Percentiles rank a stretch among this genome's conserved stretches.
Conservation (phyloP, 2,797 vertebrate genomes). For the Danio kyathit region DNA sequence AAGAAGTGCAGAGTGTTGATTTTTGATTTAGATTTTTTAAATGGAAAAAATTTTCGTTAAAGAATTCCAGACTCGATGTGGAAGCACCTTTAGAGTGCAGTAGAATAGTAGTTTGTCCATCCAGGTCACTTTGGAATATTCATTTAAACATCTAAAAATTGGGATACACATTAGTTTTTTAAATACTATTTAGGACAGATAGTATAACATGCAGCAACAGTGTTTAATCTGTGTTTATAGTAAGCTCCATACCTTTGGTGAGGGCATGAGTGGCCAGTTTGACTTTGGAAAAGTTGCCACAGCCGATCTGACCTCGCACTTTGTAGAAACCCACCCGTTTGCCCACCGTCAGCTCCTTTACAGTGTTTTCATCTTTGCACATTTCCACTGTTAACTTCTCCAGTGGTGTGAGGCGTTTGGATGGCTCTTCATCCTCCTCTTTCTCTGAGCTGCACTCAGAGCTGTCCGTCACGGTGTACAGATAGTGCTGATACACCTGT, state of each 20-base stretch:
- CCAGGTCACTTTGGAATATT: too few relatives aligned
- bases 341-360: constrained; percentile 90
- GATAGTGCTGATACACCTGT: constrained; percentile 69
- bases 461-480: constrained; percentile 84
- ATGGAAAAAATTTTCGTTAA: too few relatives aligned
- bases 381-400: constrained; percentile 89
- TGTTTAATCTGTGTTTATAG: not conserved
- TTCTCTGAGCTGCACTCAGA: constrained; percentile 69
- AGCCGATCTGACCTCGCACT: constrained; percentile 91
- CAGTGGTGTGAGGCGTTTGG: constrained; percentile 80
- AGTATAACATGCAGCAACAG: too few relatives aligned
- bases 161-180: too few relatives aligned
- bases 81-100: too few relatives aligned
- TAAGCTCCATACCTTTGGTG: constrained; percentile 86
- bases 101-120: too few relatives aligned
- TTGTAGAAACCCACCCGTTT: constrained; percentile 94
- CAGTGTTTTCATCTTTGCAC: constrained; percentile 87
- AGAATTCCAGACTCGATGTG: too few relatives aligned
- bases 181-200: too few relatives aligned
- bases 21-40: too few relatives aligned
- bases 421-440: constrained; percentile 64
- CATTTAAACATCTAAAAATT: too few relatives aligned
- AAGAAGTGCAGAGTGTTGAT: too few relatives aligned
- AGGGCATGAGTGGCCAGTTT: constrained; percentile 92
- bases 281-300: constrained; percentile 94